Evolutionary conservation across 2,888 invertebrate genomes (phyloP).

Genomic region (Camponotus fellah): DNA sequence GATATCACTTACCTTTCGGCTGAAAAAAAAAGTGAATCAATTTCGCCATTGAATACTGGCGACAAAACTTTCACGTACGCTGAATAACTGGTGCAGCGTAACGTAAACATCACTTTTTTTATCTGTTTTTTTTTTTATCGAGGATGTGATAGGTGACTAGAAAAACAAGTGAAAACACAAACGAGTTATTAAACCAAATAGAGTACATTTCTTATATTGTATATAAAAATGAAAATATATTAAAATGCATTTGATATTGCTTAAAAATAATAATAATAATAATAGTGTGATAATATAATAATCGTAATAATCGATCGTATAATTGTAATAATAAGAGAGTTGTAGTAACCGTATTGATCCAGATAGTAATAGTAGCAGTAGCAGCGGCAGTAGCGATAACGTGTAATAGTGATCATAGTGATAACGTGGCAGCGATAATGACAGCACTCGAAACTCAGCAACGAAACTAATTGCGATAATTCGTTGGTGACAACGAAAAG

Average conservation of each 20-base stretch:
- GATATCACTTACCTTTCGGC: slow-evolving; percentile 83
- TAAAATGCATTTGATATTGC: slow-evolving; percentile 85
- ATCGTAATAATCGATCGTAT: slow-evolving; percentile 76
- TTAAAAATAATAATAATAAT: slow-evolving; percentile 82
- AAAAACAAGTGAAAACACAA: slow-evolving; percentile 81
- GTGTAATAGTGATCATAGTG: slow-evolving; percentile 47
- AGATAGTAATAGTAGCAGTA: slow-evolving; percentile 36
- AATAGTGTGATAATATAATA: slow-evolving; percentile 73
- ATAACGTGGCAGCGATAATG: slow-evolving; percentile 30
- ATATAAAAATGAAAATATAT: slow-evolving; percentile 86
- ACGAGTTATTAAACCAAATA: slow-evolving; percentile 85
- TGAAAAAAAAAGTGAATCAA: slow-evolving; percentile 76
- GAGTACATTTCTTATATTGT: slow-evolving; percentile 85
- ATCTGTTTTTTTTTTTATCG: slow-evolving; percentile 34
- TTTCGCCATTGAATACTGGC: slow-evolving; percentile 2
- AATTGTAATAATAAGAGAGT: slow-evolving; percentile 57
- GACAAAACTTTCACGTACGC: neutral
- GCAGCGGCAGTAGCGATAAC: slow-evolving; percentile 29
- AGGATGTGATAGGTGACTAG: slow-evolving; percentile 83
- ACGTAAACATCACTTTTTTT: neutral
- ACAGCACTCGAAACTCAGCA: slow-evolving; percentile 36
- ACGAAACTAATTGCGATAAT: slow-evolving; percentile 40
- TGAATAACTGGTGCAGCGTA: slow-evolving; percentile 1
- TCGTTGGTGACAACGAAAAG: slow-evolving; percentile 44
- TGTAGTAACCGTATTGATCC: slow-evolving; percentile 39